Evolutionary conservation across 1,140 invertebrate species (phyloP), one percentile per base, ranked within the genome.

Genomic region (Pseudomyrmex sp.): DNA sequence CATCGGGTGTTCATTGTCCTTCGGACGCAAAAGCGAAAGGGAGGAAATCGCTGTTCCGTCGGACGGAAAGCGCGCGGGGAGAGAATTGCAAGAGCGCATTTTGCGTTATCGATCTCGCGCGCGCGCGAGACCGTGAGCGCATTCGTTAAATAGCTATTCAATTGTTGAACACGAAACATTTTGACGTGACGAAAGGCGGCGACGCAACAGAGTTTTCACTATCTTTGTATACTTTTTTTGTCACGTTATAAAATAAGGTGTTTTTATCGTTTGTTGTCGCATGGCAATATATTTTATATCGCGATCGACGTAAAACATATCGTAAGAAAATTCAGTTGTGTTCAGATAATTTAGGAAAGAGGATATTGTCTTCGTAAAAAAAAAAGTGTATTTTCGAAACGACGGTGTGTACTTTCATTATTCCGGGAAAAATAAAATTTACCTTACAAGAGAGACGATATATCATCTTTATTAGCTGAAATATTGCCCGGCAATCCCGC

Each of bases 71-170:
- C 54, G 76, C 5, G 18, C 20, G 44, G 23, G 23, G 54, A 23
- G 65, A 13, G 44, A 59, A 52, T 48, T 58, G 48, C 65, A n/a
- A 70, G 76, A 26, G 20, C 66, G 54, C 58, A 80, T 80, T 59
- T 70, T 9, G 15, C 13, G 20, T 46, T 80, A 80, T 80, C 76
- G 76, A 80, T 80, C 76, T 52, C 44, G 20, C 65, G 20, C 65
- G 65, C 35, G 61, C 15, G 15, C 0, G 26, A 15, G 5, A 15
- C 62, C 58, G n/a, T n/a, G 23, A 35, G 35, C 76, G 66, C 66
- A 69, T 26, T 80, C 76, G 66, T 80, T 80, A 80, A 35, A 80
- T 80, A 77, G 76, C 66, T 54, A 80, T 72, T 80, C 66, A 72
- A 35, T 61, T 54, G 54, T 26, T 35, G 18, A 18, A 18, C 13